Base-by-base conservation (phyloP, 2,113 vertebrate genomes). In the Actinemys pallida region DNA sequence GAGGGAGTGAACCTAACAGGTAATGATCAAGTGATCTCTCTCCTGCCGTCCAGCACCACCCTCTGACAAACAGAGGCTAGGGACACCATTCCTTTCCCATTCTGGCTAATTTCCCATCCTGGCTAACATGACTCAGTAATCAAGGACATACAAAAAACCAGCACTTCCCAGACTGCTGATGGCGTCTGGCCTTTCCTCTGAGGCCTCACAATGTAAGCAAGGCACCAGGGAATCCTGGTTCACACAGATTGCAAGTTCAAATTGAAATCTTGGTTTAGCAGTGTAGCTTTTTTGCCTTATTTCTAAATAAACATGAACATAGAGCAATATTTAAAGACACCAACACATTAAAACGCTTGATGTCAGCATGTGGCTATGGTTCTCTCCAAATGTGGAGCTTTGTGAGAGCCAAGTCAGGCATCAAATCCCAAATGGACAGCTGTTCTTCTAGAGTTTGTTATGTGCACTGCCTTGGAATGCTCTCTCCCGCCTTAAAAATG, bases 121-220 rank as follows among this genome's bases (percentile, higher is more conserved):
- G 50, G 50, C 13, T 50, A 50, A 50, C 3, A 45, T 39, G 17
- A 13, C 47, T 35, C 2, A 8, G 47, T 53, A 29, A 35, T 4
- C 39, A 8, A 53, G 20, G n/a, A 86, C 91, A 87, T 85, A 59
- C 62, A 91, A 91, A 52, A 83, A 85, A 83, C 65, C 5, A 47
- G 54, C 72, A 29, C 22, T 3, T 87, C 93, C 56, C 49, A 9
- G 35, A 27, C 10, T 53, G 45, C 31, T 78, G 82, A 83, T 88
- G 87, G 89, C 72, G 52, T 87, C 92, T 87, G 94, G 84, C 90
- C 90, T 92, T 19, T 59, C 35, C 10, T 83, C 22, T 47, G 25
- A 47, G 81, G 16, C 42, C 54, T 59, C 20, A 19, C 25, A 25
- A 14, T 69, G 31, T 9, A 69, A 69, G 31, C 16, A 69, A 10